Base-by-base conservation (phyloP, 1,140 invertebrate genomes). In the Sinella curviseta region DNA sequence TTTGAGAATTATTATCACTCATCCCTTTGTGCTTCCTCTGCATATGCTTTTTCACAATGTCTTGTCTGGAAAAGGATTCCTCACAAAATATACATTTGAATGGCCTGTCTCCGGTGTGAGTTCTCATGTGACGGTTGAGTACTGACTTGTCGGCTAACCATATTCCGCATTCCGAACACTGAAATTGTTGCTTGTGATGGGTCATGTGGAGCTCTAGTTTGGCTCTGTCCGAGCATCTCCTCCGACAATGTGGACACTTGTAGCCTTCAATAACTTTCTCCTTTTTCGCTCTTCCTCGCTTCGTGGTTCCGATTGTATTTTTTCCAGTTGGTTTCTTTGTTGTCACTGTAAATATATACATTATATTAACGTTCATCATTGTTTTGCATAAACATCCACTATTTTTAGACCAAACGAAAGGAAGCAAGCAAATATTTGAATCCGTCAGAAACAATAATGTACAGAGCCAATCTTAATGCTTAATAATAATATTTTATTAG, bases 171-270 rank as follows among this genome's bases (percentile, higher is more conserved):
- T 60, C 12, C 24, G 57, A 60, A 26, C 57, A 60, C 24, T 60
- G 57, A 60, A 60, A 60, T 60, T 60, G 57, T 26, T 60, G 57
- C 57, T 60, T 60, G 24, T 60, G 57, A 26, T 60, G 57, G 24
- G 24, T 16, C 57, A 60, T n/a, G 24, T 60, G 57, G 14, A n/a
- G 14, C 24, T 60, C 57, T 26, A 60, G 24, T n/a, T 3, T 26
- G 24, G 57, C 57, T 26, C 24, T 3, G 24, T 60, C 57, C 24
- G 57, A 12, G 24, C 57, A 60, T 60, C 57, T 12, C 12, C 57
- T 12, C 8, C 24, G 14, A 26, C 57, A 60, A 60, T 60, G 57
- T 12, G 24, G 24, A 26, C 57, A 60, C 24, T 26, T 60, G 24
- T 14, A 60, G 8, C 24, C 57, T 8, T 48, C 39, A 20, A 8